phyloP scores from a whole-genome alignment of 2,797 vertebrate genomes.

The Somateria mollissima region DNA sequence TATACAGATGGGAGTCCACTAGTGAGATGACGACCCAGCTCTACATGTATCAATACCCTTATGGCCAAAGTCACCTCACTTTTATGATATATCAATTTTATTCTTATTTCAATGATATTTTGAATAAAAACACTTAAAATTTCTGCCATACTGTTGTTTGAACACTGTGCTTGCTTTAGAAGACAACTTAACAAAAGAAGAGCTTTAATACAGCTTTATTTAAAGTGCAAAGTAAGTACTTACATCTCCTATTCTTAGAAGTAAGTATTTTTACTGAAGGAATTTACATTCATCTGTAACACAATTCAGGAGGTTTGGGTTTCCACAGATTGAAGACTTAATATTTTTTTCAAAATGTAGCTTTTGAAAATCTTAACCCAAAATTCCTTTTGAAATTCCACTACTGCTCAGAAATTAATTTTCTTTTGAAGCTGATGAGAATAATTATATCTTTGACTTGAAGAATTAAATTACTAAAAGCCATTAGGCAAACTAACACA shows the following conservation, averaged over 20 bases:
- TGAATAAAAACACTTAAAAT: conserved; percentile 7
- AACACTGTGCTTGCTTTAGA: not conserved
- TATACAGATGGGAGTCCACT: not conserved
- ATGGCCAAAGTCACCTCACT: not conserved
- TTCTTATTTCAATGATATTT: not conserved
- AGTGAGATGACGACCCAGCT: not conserved
- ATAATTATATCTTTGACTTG: not conserved
- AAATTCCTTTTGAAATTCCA: not conserved
- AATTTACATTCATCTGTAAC: not conserved
- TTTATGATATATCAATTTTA: not conserved
- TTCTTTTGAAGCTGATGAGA: not conserved
- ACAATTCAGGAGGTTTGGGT: not conserved
- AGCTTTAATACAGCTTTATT: conserved; percentile 49
- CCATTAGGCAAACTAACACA: not conserved
- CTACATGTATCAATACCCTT: not conserved
- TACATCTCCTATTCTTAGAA: not conserved
- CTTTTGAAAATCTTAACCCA: not conserved
- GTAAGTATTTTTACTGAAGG: not conserved
- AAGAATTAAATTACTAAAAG: not conserved
- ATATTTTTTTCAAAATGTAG: not conserved
- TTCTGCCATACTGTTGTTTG: not conserved
- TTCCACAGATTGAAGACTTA: not conserved
- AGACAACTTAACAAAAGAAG: not conserved
- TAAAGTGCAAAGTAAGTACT: not conserved
- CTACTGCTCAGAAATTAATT: not conserved